Conservation (phyloP, 2,113 vertebrate species). For the Zapornia atra region DNA sequence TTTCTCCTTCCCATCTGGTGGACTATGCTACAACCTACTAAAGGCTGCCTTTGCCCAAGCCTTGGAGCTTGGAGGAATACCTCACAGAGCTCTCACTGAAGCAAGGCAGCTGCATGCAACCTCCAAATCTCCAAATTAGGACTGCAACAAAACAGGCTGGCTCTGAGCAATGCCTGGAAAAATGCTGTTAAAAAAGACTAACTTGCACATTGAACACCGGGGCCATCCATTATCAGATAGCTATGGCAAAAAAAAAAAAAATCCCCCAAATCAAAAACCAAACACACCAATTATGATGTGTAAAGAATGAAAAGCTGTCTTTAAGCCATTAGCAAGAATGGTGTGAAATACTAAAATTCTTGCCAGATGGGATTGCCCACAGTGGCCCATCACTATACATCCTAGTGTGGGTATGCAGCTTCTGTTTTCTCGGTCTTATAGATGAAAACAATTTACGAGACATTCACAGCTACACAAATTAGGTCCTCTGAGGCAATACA, state of each 20-base stretch:
- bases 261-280: neutral
- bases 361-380: neutral
- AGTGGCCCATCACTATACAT: neutral
- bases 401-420: neutral
- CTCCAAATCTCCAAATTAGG: neutral
- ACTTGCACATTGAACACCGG: neutral
- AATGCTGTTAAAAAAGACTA: neutral
- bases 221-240: neutral
- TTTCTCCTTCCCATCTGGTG: neutral
- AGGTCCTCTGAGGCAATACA: neutral
- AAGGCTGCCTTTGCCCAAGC: neutral
- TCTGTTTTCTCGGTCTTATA: neutral
- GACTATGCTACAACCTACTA: neutral
- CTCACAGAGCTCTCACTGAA: neutral
- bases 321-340: neutral
- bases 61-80: neutral
- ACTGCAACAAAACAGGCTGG: neutral
- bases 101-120: neutral
- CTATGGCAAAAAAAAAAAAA: neutral
- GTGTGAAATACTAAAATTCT: neutral
- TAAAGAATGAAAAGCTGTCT: neutral
- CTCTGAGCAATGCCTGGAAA: neutral
- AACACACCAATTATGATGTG: neutral
- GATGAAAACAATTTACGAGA: neutral
- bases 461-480: neutral